Base-by-base conservation (phyloP, 2,113 vertebrate genomes). In the Nothobranchius kuhntae region DNA sequence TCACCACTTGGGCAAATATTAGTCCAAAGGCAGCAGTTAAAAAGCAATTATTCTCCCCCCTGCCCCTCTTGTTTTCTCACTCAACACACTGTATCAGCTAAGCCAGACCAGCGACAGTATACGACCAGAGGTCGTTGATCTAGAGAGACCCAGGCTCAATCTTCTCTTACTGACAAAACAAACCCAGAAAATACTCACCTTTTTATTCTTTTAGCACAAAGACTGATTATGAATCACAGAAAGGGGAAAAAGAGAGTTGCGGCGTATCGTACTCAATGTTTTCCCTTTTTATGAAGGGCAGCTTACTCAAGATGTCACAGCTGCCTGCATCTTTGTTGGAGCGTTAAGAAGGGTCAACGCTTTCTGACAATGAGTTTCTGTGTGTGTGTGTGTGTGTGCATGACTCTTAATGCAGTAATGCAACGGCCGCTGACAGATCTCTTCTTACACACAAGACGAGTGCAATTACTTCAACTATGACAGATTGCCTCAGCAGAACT, bases 381-480 rank as follows among this genome's bases (percentile, higher is more conserved):
- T 6, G 46, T 53, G 40, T 73, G 65, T 51, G 57, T 57, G 68
- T 71, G 68, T 71, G 64, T 38, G 46, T 57, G 78, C 52, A 74
- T 58, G n/a, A 42, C 77, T 79, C 70, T 83, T 73, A 86, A 90
- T 92, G 91, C 93, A 91, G 92, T 92, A 93, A 94, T 95, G 94
- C 94, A 85, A 89, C 91, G 89, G 93, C 92, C 92, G 94, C 95
- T 95, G 96, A 98, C 95, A 95, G 96, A 98, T 96, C 94, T 95
- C 94, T 95, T 96, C 95, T 95, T 96, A 95, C 95, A 95, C 93
- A 91, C 94, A 92, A 93, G 93, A 91, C 91, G 91, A 95, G 89
- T 94, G 96, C 95, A 98, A 96, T 96, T 95, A 95, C 94, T 94
- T 92, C 93, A 93, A 94, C 94, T 94, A 94, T 96, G 96, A 98